phyloP scores from a whole-genome alignment of 2,888 invertebrate genomes.

The Nowickia ferox region DNA sequence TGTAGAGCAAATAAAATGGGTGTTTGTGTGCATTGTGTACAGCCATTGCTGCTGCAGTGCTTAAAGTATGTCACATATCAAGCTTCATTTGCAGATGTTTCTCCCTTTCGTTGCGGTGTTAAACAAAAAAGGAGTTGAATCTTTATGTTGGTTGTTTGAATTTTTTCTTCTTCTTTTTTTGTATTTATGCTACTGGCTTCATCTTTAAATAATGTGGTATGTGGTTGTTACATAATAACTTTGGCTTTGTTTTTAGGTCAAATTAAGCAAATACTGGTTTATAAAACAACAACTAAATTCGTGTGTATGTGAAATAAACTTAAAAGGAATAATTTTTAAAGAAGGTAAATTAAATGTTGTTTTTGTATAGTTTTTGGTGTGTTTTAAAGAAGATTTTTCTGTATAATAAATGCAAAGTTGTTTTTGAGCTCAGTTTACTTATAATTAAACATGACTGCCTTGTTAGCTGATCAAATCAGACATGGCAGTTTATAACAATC shows the following conservation, averaged over 20 bases:
- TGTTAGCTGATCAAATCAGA: not conserved
- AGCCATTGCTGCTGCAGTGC: slow-evolving; percentile 37
- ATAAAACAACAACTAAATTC: slow-evolving; percentile 5
- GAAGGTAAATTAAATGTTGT: slow-evolving; percentile 3
- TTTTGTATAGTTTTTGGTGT: not conserved
- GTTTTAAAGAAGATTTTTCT: slow-evolving; percentile 32
- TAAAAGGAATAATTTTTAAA: slow-evolving; percentile 39
- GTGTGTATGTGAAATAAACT: slow-evolving; percentile 2
- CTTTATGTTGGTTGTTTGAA: slow-evolving; percentile 46
- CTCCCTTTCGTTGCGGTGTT: slow-evolving; percentile 38
- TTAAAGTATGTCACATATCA: slow-evolving; percentile 60
- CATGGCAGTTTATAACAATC: not conserved
- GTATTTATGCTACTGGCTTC: slow-evolving; percentile 62
- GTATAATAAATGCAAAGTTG: not conserved
- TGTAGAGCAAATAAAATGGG: not conserved
- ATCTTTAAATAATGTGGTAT: slow-evolving; percentile 71
- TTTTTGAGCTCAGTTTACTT: slow-evolving; percentile 1
- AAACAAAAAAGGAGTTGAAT: slow-evolving; percentile 63
- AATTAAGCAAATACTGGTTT: slow-evolving; percentile 67
- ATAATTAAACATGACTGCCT: not conserved
- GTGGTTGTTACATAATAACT: slow-evolving; percentile 70
- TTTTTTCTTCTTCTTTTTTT: slow-evolving; percentile 9
- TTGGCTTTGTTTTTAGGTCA: slow-evolving; percentile 61
- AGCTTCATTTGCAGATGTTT: slow-evolving; percentile 57
- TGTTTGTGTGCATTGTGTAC: slow-evolving; percentile 4